Evolutionary conservation across 2,113 vertebrate genomes (phyloP).

Genomic region (Xiphorhynchus elegans): DNA sequence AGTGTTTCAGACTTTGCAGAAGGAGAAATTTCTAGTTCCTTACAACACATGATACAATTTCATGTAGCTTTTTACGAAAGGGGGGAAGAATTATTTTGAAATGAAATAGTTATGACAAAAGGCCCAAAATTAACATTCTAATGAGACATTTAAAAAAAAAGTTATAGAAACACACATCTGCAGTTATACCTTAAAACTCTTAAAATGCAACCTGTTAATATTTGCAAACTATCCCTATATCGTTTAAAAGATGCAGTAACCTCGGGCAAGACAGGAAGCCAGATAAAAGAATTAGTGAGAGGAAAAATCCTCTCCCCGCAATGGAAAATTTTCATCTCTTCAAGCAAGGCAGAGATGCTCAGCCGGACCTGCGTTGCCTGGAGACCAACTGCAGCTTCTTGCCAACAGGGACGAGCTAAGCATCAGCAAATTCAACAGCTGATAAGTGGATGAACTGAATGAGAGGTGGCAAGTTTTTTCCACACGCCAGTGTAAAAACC

Average conservation of each 20-base stretch:
- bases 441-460: neutral
- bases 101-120: neutral
- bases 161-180: neutral
- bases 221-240: neutral
- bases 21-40: neutral
- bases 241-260: neutral
- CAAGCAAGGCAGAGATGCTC: conserved; percentile 67
- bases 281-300: neutral
- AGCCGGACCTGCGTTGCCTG: conserved; percentile 67
- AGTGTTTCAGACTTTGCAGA: neutral
- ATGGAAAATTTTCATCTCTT: conserved; percentile 79
- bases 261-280: neutral
- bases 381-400: conserved; percentile 57
- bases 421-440: conserved; percentile 54
- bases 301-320: conserved; percentile 65
- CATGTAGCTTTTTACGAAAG: neutral
- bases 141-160: neutral
- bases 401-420: conserved; percentile 31
- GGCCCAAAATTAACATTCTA: neutral
- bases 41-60: neutral
- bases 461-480: neutral
- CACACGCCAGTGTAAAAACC: neutral
- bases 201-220: neutral
- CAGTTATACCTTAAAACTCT: neutral
- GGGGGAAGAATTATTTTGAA: neutral